Evolutionary conservation across 64 coral and sea anemone genomes (phyloP).

Genomic region (Hydrozoanthus tunicans): DNA sequence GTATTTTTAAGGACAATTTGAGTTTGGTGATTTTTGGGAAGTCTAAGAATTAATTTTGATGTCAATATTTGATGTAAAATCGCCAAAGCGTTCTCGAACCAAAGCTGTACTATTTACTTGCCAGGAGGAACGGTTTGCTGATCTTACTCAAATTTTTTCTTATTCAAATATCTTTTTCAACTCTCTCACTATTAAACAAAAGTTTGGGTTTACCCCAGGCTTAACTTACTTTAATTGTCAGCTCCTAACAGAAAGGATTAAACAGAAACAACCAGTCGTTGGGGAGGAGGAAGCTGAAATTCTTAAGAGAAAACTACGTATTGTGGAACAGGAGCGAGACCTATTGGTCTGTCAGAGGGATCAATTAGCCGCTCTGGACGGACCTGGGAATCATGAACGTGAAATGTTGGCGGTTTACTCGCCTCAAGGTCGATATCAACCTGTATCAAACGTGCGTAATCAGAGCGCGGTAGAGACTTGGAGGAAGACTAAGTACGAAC

Average conservation of each 20-base stretch:
- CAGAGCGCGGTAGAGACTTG: background rate
- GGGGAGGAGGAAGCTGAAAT: background rate
- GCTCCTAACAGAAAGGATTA: conserved; percentile 6
- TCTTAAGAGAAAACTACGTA: conserved; percentile 16
- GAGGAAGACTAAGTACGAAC: background rate
- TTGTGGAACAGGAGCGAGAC: conserved; percentile 17
- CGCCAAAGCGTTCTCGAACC: no score
- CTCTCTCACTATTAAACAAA: no score
- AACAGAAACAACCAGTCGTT: background rate
- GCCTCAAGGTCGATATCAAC: background rate
- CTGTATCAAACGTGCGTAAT: background rate
- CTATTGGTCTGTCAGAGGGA: background rate
- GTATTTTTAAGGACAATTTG: no score
- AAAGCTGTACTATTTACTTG: no score
- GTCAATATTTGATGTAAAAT: no score
- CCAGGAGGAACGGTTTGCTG: no score
- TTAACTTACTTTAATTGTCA: background rate
- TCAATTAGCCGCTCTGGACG: background rate
- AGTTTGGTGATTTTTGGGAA: no score
- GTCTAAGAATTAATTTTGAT: no score
- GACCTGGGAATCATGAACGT: background rate
- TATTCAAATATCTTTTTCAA: no score
- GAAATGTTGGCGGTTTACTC: background rate
- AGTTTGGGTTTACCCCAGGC: no score
- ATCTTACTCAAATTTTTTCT: no score